Conservation (phyloP, 2,797 vertebrate species). For the Pseudochirops cupreus region DNA sequence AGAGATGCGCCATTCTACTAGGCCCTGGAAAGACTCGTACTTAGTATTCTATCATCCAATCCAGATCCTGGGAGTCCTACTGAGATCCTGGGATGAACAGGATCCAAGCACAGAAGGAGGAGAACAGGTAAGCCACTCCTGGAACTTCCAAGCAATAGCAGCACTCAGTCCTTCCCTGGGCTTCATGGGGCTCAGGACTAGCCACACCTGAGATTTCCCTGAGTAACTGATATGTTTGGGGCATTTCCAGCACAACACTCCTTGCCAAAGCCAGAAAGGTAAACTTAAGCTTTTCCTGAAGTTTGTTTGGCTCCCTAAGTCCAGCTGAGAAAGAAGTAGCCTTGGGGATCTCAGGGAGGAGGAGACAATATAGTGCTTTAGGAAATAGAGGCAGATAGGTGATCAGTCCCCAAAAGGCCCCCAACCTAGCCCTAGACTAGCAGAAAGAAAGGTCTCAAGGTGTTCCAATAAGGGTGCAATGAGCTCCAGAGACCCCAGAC, state of each 20-base stretch:
- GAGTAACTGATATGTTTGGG: neutral
- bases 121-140: neutral
- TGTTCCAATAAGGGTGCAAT: neutral
- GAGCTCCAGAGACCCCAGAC: neutral
- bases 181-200: neutral
- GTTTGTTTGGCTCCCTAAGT: neutral
- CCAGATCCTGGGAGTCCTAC: neutral
- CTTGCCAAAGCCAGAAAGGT: neutral
- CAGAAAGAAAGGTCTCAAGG: neutral
- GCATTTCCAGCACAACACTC: neutral
- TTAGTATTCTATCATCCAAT: neutral
- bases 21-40: neutral
- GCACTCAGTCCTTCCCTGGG: neutral
- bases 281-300: neutral
- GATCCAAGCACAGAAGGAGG: neutral
- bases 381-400: neutral
- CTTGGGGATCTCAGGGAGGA: neutral
- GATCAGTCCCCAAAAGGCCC: neutral
- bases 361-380: neutral
- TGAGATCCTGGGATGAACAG: neutral
- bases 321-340: neutral
- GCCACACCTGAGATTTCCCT: neutral
- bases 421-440: neutral
- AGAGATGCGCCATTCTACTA: neutral
- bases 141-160: neutral